Conservation (phyloP, 1,140 invertebrate genomes). For the Papilio helenus region DNA sequence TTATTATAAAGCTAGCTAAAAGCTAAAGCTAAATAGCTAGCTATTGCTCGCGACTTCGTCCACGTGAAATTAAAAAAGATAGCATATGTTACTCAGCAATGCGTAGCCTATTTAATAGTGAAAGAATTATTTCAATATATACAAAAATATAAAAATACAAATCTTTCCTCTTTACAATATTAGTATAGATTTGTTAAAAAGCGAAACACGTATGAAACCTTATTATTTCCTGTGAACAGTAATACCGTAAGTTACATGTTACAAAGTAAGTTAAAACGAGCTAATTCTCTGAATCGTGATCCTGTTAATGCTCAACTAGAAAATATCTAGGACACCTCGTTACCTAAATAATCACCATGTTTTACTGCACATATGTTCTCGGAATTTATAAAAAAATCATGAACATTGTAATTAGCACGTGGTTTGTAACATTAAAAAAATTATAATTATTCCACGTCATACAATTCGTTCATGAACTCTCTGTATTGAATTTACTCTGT, state of each 20-base stretch:
- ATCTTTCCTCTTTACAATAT: too few species aligned
- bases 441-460: too few species aligned
- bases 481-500: slow-evolving; percentile 41
- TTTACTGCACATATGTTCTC: neutral
- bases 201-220: neutral
- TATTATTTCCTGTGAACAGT: slow-evolving; percentile 20
- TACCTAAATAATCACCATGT: neutral
- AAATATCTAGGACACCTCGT: neutral
- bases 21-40: too few species aligned
- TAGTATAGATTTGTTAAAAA: slow-evolving; percentile 4
- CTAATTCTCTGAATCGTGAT: slow-evolving; percentile 12
- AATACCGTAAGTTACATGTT: neutral
- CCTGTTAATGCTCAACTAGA: neutral
- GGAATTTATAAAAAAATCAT: neutral
- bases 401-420: neutral
- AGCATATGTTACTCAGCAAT: too few species aligned
- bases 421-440: too few species aligned
- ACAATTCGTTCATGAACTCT: slow-evolving; percentile 5
- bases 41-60: too few species aligned
- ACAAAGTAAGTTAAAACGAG: slow-evolving; percentile 4
- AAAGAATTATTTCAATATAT: too few species aligned
- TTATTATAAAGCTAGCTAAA: too few species aligned
- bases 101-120: too few species aligned
- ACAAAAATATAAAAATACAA: too few species aligned
- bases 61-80: too few species aligned